Base-by-base conservation (phyloP, 2,113 vertebrate species). In the Cyrtonyx montezumae region DNA sequence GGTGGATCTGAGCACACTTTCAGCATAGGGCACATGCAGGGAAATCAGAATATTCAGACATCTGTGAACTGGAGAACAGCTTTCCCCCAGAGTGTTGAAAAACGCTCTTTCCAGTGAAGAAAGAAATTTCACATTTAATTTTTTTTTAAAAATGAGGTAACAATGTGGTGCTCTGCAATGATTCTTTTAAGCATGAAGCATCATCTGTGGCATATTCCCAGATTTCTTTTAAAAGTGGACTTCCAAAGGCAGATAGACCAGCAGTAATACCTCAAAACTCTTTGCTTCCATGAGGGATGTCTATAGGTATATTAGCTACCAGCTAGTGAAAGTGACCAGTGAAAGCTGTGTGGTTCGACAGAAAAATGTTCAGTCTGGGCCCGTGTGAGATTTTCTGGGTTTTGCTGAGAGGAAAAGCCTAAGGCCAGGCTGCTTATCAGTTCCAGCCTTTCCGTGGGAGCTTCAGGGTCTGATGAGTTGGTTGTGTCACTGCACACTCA, bases 31-130 rank as follows among this genome's bases (percentile, higher is more conserved):
- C 85, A 28, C 30, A 37, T 48, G 28, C 37, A 66, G n/a, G 71
- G 28, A 84, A 56, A 79, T 88, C n/a, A 43, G 61, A 86, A 79
- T 88, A 81, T 86, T 84, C 69, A 68, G 66, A 88, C 63, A 91
- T 67, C 11, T 42, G 16, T 56, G 26, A 55, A 30, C 48, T 87
- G 43, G 61, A 94, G 59, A 26, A 78, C 48, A 84, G 67, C 20
- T 84, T 89, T 89, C 73, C 49, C 42, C n/a, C 4, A 2, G 58
- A 79, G n/a, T 49, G 49, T 62, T 89, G 71, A 69, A 66, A 84
- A 84, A 93, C 79, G 4, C 21, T 85, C 65, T 91, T 95, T 87
- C 48, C 84, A 91, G 79, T 59, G 42, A 69, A 42, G 63, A 85
- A 82, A 85, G 45, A 89, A 81, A 92, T 79, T 37, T 85, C 28